Conservation (phyloP, 2,888 invertebrate genomes). For the Anthophora plumipes region DNA sequence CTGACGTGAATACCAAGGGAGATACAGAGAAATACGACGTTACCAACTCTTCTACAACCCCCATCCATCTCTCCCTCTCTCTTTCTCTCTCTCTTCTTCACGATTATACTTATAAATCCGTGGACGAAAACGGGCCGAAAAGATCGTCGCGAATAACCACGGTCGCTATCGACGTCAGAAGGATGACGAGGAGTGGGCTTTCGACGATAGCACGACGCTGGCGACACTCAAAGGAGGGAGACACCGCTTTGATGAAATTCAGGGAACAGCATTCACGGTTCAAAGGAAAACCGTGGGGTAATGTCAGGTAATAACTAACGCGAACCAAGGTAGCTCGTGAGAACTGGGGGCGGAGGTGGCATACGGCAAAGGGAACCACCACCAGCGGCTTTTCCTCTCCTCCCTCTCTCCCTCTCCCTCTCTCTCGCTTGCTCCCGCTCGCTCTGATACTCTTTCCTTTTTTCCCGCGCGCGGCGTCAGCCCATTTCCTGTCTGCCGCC, state of each 20-base stretch:
- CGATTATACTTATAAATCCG: neutral
- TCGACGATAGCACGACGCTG: slow-evolving; percentile 8
- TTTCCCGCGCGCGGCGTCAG: slow-evolving; percentile 28
- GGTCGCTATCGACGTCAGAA: neutral
- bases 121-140: neutral
- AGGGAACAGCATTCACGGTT: slow-evolving; percentile 30
- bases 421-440: neutral
- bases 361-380: slow-evolving; percentile 41
- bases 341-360: slow-evolving; percentile 35
- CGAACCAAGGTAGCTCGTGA: slow-evolving; percentile 46
- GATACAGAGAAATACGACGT: too few relatives aligned
- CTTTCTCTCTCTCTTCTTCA: neutral
- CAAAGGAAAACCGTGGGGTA: slow-evolving; percentile 36
- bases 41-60: too few relatives aligned
- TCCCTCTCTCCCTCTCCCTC: neutral
- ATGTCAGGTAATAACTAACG: slow-evolving; percentile 56
- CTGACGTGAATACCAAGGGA: neutral
- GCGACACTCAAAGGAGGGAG: slow-evolving; percentile 17
- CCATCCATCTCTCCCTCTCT: too few relatives aligned
- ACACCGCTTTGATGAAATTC: slow-evolving; percentile 35
- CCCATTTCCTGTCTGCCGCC: slow-evolving; percentile 54
- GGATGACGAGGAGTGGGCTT: slow-evolving; percentile 9
- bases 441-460: slow-evolving; percentile 19
- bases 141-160: neutral
- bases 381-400: slow-evolving; percentile 1